Base-by-base conservation (phyloP, 2,888 invertebrate genomes). In the Agrilus mali region DNA sequence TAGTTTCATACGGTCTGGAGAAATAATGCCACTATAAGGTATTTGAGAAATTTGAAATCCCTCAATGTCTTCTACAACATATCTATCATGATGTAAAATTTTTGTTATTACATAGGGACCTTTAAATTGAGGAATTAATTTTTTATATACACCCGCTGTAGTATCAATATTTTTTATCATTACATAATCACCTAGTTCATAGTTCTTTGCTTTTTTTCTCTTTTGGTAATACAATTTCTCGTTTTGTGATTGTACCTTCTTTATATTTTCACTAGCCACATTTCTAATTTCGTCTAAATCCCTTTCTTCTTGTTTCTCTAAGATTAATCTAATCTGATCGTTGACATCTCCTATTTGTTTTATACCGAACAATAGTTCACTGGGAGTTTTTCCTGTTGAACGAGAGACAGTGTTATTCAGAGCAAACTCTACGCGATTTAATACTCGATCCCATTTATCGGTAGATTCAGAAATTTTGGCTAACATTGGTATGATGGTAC, bases 361-460 rank as follows among this genome's bases (percentile, higher is more conserved):
- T 7, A 54, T 38, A 1, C 59, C 58, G 40, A 58, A 59, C n/a
- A 60, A 47, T 34, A 56, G 41, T n/a, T 49, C 48, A 43, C 53
- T 54, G 2, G 59, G 54, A 1, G 56, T 52, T 38, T 58, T 51
- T 1, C 53, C 50, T n/a, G 58, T 54, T 6, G 53, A 44, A 39
- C 52, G 51, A 36, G 50, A 52, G 7, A 58, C 14, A 1, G 50
- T 56, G 40, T 56, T 56, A 42, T 55, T 57, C 8, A 57, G 38
- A 5, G 53, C 45, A 44, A 49, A 47, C 42, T 46, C 45, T 17
- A 42, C 46, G 12, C 50, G 36, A 7, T 6, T 32, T 5, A 57
- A 40, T 1, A 43, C 42, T 15, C 40, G 13, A 38, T 53, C 50
- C 56, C 57, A 57, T 39, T 46, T 47, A 22, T 45, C 32, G n/a